A percentile compares a stretch with the other conserved stretches of the same genome.
These are phyloP conservation scores for Catonia carolina DNA, from an alignment of 2,888 invertebrate genomes.

Conservation along the genomic window DNA sequence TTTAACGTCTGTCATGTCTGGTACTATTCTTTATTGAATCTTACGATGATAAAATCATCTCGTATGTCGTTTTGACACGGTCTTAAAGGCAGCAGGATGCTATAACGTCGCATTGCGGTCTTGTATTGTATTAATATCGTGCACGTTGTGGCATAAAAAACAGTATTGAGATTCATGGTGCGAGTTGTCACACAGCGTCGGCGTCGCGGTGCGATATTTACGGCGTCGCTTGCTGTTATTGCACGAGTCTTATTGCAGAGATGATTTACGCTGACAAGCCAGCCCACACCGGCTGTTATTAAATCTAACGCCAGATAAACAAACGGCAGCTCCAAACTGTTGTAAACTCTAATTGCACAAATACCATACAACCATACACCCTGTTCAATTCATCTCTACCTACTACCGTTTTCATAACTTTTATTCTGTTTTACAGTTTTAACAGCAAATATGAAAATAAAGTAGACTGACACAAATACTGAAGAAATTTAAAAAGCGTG, in stretches of 20 bases:
- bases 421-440: not conserved
- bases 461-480: not conserved
- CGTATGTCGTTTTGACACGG: too few species aligned
- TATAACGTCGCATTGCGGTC: conserved; percentile 12
- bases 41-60: too few species aligned
- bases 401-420: not conserved
- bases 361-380: not conserved
- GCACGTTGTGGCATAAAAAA: not conserved
- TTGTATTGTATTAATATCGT: conserved; percentile 11
- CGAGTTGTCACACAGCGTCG: conserved; percentile 6
- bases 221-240: conserved; percentile 2
- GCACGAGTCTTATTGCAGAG: conserved; percentile 1
- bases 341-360: not conserved
- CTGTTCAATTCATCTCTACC: not conserved
- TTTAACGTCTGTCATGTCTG: too few species aligned
- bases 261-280: conserved; percentile 5
- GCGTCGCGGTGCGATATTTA: not conserved
- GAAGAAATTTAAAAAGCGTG: not conserved
- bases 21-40: too few species aligned
- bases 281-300: not conserved
- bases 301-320: conserved; percentile 9
- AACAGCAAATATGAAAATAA: not conserved
- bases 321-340: conserved; percentile 1
- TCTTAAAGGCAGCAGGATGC: not conserved
- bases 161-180: conserved; percentile 11